A percentile compares a stretch with the other conserved stretches of the same genome.
Evolutionary conservation across 2,888 invertebrate genomes (phyloP).

Genomic region (Hedychridium roseum): DNA sequence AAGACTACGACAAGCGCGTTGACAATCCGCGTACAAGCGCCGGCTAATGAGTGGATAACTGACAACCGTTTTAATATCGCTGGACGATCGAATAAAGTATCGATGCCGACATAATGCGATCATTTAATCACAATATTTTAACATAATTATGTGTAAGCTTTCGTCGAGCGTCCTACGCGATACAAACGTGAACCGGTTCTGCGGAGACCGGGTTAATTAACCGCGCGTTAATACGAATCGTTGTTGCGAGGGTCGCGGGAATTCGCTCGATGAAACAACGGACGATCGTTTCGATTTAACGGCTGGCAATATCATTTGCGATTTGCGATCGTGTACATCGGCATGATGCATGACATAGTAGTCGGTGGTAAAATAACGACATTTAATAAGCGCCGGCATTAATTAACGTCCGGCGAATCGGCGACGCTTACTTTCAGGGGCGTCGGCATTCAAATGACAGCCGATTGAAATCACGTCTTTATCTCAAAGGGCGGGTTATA

Average conservation of each 20-base stretch:
- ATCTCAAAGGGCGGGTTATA: too few species aligned
- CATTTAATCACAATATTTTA: constrained; percentile 47
- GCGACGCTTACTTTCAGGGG: too few species aligned
- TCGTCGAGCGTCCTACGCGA: constrained; percentile 19
- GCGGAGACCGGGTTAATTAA: constrained; percentile 54
- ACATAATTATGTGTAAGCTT: constrained; percentile 45
- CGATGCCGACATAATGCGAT: constrained; percentile 36
- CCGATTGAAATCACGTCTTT: too few species aligned
- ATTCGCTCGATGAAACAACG: too few species aligned
- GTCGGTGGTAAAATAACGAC: constrained; percentile 46
- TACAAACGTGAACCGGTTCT: constrained; percentile 52
- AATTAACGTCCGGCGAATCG: constrained; percentile 30
- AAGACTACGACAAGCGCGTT: too few species aligned
- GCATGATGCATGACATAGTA: constrained; percentile 35
- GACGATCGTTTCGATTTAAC: too few species aligned
- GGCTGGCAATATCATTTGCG: too few species aligned
- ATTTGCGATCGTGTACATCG: constrained; percentile 46
- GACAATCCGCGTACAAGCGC: too few species aligned
- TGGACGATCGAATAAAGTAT: constrained; percentile 3
- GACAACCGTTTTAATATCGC: not conserved
- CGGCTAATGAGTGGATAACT: too few species aligned
- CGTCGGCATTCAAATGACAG: too few species aligned
- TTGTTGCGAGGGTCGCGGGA: constrained; percentile 11
- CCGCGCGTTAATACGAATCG: constrained; percentile 51
- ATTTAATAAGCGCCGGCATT: constrained; percentile 53